Evolutionary conservation across 2,113 vertebrate genomes (phyloP), one percentile per base, ranked within the genome.

Genomic region (Benitochromis conjunctus): DNA sequence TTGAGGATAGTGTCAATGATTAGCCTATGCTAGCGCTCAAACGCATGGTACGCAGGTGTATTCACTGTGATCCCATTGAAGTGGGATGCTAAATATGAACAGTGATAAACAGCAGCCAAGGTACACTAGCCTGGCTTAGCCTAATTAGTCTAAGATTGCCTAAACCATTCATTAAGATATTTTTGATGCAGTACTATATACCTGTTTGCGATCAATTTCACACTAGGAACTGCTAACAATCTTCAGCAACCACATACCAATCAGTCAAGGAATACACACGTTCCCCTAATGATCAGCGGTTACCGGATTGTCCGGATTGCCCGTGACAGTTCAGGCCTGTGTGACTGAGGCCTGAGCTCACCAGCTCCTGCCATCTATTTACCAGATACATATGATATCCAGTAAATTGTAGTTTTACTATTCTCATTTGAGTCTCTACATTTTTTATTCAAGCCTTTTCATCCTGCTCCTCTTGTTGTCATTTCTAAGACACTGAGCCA

Each of bases 401-500:
- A 29, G 16, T 76, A 51, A 76, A 76, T 13, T 13, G 46, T 31
- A 19, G 43, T 51, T 31, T 51, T 51, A 6, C 51, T 71, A 26
- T 71, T 71, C 1, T 53, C 71, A 74, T 76, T 51, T 76, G 26
- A 53, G 43, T n/a, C 6, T 76, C 1, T 51, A 5, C 69, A 51
- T 74, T 76, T 31, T 29, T 74, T 74, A n/a, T 26, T 26, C 16
- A 0, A 3, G 16, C 69, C 9, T 74, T 74, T 76, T 19, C 16
- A 19, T 51, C 43, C 43, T 0, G 4, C 43, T 31, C 26, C 16
- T 12, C 60, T 64, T 38, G 43, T 51, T 77, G 57, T 38, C 5
- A 43, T 76, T 79, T 89, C 36, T 29, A 53, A 85, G 57, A 78
- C 14, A 84, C 48, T 29, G 16, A 54, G 9, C 80, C 41, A 43